Base-by-base conservation (phyloP, 2,113 vertebrate species). In the Hippocampus zosterae region DNA sequence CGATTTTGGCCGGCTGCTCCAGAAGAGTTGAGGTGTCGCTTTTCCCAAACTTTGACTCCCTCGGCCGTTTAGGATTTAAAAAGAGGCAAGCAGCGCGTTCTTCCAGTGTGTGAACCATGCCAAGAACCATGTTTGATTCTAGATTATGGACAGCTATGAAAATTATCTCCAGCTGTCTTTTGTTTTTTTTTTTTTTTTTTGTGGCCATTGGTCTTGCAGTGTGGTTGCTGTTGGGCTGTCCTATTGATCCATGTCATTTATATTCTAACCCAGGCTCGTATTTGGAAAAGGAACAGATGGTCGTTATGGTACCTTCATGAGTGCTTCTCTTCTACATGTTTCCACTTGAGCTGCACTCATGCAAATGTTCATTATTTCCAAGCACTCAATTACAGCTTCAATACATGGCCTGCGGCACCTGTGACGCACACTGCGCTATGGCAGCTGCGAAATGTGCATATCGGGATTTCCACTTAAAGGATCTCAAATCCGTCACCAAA, bases 281-380 rank as follows among this genome's bases (percentile, higher is more conserved):
- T 74, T 66, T 84, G 77, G 67, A 69, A 73, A 68, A 76, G 56
- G 66, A 68, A 53, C 87, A 89, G 82, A 88, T 90, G 87, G 80
- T 53, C 15, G 48, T 65, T 76, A 73, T 48, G 41, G 57, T 63
- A 70, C 13, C 57, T 70, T 81, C 75, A 69, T 74, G 69, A 73
- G 80, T 74, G 76, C 81, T 74, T 72, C 61, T 65, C 80, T 55
- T 67, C 73, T 71, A 78, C 71, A 71, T 29, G 73, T 64, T 75
- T 66, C 72, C 76, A 66, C 84, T 88, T 72, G 57, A 80, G 83
- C 64, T 62, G 67, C 76, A 23, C 83, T 80, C 78, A 72, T 60
- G 76, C 84, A 86, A 77, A 84, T 85, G 86, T 87, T 88, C 73
- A 85, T 85, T 82, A 81, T 86, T 70, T 71, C 72, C 65, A 44